Percentiles rank a stretch among this genome's conserved stretches.
phyloP scores from a whole-genome alignment of 2,888 invertebrate species.

The Andrena camellia region DNA sequence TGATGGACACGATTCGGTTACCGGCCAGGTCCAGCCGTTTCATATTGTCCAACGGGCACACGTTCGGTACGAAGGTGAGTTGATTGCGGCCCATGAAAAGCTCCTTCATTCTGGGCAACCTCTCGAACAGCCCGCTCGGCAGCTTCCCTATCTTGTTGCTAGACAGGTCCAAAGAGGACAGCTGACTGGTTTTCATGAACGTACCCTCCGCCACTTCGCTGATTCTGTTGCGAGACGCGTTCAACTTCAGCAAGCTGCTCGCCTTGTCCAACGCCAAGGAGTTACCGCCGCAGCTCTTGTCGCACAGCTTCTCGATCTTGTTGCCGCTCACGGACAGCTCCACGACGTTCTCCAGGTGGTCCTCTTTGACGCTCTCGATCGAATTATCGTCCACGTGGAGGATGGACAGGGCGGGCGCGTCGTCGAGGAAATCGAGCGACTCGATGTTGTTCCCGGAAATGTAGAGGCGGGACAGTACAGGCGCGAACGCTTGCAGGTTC shows the following conservation, averaged over 20 bases:
- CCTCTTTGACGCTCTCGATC: slow-evolving; percentile 44
- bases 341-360: slow-evolving; percentile 21
- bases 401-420: slow-evolving; percentile 38
- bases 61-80: slow-evolving; percentile 25
- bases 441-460: slow-evolving; percentile 41
- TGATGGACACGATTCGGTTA: slow-evolving; percentile 20
- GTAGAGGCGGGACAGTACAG: background rate
- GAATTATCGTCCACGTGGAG: slow-evolving; percentile 76
- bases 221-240: slow-evolving; percentile 48
- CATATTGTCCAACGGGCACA: background rate
- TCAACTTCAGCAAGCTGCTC: background rate
- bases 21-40: slow-evolving; percentile 19
- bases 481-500: slow-evolving; percentile 2
- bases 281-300: slow-evolving; percentile 41
- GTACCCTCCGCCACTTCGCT: background rate
- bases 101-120: fast-evolving
- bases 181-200: background rate
- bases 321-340: slow-evolving; percentile 68
- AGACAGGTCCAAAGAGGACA: slow-evolving; percentile 48
- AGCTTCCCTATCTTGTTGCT: slow-evolving; percentile 21
- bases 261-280: background rate
- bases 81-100: slow-evolving; percentile 31
- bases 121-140: background rate
- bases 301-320: slow-evolving; percentile 57
- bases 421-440: slow-evolving; percentile 15